phyloP scores from a whole-genome alignment of 2,888 invertebrate genomes.

The Lycia hirtaria region DNA sequence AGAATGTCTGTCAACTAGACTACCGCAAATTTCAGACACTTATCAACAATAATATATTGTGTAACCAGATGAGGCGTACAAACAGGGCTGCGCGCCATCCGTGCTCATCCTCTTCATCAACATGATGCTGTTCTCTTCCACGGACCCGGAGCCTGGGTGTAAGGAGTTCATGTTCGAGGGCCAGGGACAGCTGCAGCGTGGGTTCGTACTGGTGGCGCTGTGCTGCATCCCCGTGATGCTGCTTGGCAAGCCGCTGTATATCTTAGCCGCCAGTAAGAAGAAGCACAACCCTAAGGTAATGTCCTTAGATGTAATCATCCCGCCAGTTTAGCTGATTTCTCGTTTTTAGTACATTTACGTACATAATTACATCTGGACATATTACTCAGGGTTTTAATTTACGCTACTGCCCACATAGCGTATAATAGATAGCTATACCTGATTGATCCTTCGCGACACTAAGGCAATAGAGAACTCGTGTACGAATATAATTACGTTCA shows the following conservation, averaged over 20 bases:
- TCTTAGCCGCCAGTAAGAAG: constrained; percentile 81
- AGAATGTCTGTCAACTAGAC: no score
- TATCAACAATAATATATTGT: background rate
- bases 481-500: no score
- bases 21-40: no score
- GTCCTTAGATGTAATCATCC: no score
- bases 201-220: constrained; percentile 91
- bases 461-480: no score
- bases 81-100: constrained; percentile 93
- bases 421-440: no score
- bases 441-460: no score
- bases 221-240: constrained; percentile 97
- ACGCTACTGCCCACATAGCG: no score
- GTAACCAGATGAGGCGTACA: constrained; percentile 66
- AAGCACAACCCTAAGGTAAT: constrained; percentile 62
- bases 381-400: no score
- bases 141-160: constrained; percentile 75
- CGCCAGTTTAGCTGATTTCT: no score
- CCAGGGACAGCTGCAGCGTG: constrained; percentile 89
- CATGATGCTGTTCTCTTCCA: constrained; percentile 96
- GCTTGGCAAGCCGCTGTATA: constrained; percentile 94
- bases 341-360: no score
- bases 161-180: constrained; percentile 88
- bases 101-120: constrained; percentile 99
- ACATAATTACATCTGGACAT: no score